Percentiles rank a stretch among this genome's conserved stretches.
Conservation (phyloP, 2,113 vertebrate genomes). For the Probosciger aterrimus region DNA sequence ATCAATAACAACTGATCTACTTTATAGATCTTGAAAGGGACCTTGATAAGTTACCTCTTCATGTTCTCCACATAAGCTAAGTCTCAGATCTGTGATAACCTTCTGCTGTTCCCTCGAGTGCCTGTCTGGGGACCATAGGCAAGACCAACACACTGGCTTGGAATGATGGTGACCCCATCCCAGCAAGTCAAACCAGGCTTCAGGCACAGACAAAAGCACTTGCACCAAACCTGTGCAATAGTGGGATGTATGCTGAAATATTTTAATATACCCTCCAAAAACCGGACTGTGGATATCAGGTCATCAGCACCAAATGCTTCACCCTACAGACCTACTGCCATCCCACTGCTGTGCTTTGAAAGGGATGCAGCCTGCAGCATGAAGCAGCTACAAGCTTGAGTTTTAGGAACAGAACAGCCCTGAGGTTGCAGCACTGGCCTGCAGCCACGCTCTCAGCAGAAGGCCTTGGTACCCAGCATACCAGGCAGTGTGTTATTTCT, state of each 20-base stretch:
- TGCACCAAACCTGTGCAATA: background rate
- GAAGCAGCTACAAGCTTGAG: background rate
- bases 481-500: background rate
- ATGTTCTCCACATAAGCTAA: accelerated
- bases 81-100: background rate
- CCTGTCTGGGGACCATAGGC: background rate
- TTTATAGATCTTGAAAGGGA: background rate
- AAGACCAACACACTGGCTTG: background rate
- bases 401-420: background rate
- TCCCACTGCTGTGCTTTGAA: accelerated
- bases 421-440: background rate
- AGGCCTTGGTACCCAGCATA: background rate
- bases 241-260: background rate
- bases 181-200: background rate
- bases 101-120: background rate
- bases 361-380: background rate
- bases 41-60: background rate
- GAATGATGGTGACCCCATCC: background rate
- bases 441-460: accelerated
- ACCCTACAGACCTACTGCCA: background rate
- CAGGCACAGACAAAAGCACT: background rate
- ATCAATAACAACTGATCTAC: background rate
- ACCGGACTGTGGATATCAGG: background rate
- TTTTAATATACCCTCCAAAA: background rate
- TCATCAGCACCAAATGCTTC: background rate